Base-by-base conservation (phyloP, 1,140 invertebrate species). In the Drosophila navojoa region DNA sequence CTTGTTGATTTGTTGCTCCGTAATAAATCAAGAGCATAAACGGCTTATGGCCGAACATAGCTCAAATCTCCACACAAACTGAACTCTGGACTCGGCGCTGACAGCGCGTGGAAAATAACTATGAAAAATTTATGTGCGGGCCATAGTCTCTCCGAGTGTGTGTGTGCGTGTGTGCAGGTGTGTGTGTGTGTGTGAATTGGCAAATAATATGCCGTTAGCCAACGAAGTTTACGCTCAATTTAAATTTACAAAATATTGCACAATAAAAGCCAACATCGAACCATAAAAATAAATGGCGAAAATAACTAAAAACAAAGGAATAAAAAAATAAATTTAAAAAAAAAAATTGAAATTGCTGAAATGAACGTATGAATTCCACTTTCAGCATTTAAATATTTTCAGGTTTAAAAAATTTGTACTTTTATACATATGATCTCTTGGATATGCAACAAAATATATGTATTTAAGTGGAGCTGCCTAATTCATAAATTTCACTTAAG, bases 21-120 rank as follows among this genome's bases (percentile, higher is more conserved):
- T 81, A 81, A 81, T 81, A 81, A 81, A 81, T 81, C 79, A 81
- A 62, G 77, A 73, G 42, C 74, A 74, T 77, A 81, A 81, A 81
- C 78, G 78, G 79, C 74, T 81, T 81, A 81, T 81, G 64, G 69
- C 79, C 79, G 44, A 16, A 60, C 57, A 73, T 73, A 47, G 55
- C 71, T 70, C 67, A 69, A 69, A 69, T 70, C 67, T 69, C 38
- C 62, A 35, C 70, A 35, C 70, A 64, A 63, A 63, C 45, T 71
- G 62, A 54, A 58, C 45, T 55, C 52, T 49, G 47, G 50, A 55
- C 62, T 47, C 11, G 4, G 42, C 11, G 42, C 40, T 55, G 52
- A 62, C 40, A 55, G 59, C 15, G 55, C 32, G 58, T 52, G 54
- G 62, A 66, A 72, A 72, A 27, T 40, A 75, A 77, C 71, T 77